Percentiles rank a stretch among this genome's conserved stretches.
These are phyloP conservation scores for Scaptomyza parva DNA, from an alignment of 2,888 invertebrate genomes.

Conservation along the genomic window DNA sequence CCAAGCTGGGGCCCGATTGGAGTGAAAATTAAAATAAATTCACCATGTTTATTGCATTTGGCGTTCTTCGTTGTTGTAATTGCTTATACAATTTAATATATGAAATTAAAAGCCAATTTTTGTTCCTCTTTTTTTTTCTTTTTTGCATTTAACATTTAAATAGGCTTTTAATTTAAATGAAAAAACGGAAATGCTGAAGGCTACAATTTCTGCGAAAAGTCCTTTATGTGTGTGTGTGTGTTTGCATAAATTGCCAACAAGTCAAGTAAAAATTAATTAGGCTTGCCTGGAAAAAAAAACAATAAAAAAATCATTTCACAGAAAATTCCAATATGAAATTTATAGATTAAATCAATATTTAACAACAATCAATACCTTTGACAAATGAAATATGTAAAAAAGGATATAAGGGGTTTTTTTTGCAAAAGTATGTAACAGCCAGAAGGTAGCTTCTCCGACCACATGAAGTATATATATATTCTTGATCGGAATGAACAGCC, in stretches of 20 bases:
- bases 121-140: too few relatives aligned
- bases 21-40: slow-evolving; percentile 76
- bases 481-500: too few relatives aligned
- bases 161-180: slow-evolving; percentile 70
- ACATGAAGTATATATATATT: too few relatives aligned
- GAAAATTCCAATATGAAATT: slow-evolving; percentile 34
- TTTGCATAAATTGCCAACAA: slow-evolving; percentile 58
- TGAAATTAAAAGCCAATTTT: slow-evolving; percentile 71
- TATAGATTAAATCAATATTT: too few relatives aligned
- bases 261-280: slow-evolving; percentile 65
- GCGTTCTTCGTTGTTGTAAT: slow-evolving; percentile 73
- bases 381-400: too few relatives aligned
- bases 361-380: too few relatives aligned
- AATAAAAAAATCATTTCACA: slow-evolving; percentile 16
- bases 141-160: slow-evolving; percentile 72
- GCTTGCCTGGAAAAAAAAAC: slow-evolving; percentile 27
- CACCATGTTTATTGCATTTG: slow-evolving; percentile 74
- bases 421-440: too few relatives aligned
- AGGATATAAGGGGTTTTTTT: too few relatives aligned
- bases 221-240: slow-evolving; percentile 18
- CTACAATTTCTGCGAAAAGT: slow-evolving; percentile 21
- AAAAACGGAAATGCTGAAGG: slow-evolving; percentile 60
- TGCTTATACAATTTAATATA: slow-evolving; percentile 78
- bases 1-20: slow-evolving; percentile 32
- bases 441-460: too few relatives aligned